Conservation (phyloP, 2,113 vertebrate genomes). For the Gobius niger region DNA sequence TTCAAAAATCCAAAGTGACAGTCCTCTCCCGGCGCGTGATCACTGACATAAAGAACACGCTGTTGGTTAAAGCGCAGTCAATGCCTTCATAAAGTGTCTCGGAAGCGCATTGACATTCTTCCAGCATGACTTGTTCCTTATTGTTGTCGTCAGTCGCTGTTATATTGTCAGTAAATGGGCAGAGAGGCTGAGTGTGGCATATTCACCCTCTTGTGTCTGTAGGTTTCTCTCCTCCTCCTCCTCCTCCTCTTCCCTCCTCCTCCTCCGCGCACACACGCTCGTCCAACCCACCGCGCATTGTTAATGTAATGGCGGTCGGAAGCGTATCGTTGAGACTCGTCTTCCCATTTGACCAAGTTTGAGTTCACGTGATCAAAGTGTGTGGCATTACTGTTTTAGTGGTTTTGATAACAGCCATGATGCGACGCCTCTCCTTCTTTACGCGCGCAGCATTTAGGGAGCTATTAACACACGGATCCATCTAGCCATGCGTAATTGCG, state of each 20-base stretch:
- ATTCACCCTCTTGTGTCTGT: constrained; percentile 53
- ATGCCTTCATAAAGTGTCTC: constrained; percentile 14
- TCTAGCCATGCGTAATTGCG: not conserved
- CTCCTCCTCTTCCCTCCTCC: constrained; percentile 37
- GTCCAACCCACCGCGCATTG: constrained; percentile 72
- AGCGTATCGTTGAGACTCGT: constrained; percentile 69
- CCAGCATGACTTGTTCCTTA: constrained; percentile 39
- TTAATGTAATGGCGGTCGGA: constrained; percentile 80
- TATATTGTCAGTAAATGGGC: constrained; percentile 51
- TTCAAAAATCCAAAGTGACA: constrained; percentile 40
- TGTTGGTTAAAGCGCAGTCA: constrained; percentile 38
- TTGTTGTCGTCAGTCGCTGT: constrained; percentile 55
- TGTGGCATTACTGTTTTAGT: constrained; percentile 66
- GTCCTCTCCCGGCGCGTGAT: constrained; percentile 56
- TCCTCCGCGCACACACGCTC: constrained; percentile 46
- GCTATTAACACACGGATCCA: not conserved
- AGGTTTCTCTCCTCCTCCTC: constrained; percentile 58
- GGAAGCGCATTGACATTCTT: constrained; percentile 42
- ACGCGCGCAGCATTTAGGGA: not conserved
- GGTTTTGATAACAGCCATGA: constrained; percentile 50
- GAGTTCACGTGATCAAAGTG: constrained; percentile 73
- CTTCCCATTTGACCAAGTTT: constrained; percentile 76
- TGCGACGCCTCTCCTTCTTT: constrained; percentile 31
- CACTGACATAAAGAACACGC: constrained; percentile 42
- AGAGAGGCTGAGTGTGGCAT: constrained; percentile 57